Percentiles rank a stretch among this genome's conserved stretches.
Conservation (phyloP, 53 echinoderm and acorn worm species). For the Apostichopus leukothele region DNA sequence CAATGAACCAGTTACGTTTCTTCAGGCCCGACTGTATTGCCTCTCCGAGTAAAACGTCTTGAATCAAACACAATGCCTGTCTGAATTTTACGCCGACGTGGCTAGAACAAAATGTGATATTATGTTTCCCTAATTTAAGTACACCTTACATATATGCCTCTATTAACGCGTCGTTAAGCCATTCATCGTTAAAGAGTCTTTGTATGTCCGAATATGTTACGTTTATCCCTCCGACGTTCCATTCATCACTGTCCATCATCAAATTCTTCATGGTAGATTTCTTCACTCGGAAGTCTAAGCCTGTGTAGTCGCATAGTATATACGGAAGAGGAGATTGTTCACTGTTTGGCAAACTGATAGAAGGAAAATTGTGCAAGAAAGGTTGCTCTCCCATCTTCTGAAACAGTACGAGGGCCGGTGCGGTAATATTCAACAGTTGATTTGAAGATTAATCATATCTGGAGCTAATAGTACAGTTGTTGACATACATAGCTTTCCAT, state of each 20-base stretch:
- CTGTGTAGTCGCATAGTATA: background rate
- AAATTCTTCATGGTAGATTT: background rate
- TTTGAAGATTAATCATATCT: background rate
- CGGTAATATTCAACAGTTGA: background rate
- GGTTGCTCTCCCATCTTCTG: constrained; percentile 5
- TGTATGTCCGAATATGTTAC: background rate
- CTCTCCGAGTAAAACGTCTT: constrained; percentile 14
- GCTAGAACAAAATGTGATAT: background rate
- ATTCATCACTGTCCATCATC: background rate
- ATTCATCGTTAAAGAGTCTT: background rate
- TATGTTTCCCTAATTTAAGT: background rate
- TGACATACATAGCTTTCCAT: background rate
- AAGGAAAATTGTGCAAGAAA: background rate
- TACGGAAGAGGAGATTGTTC: background rate
- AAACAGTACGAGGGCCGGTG: background rate
- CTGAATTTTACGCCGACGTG: background rate
- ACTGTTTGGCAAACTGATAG: background rate
- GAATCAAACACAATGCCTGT: background rate
- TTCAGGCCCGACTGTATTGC: background rate
- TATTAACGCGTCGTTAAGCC: constrained; percentile 1
- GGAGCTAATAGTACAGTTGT: constrained; percentile 6
- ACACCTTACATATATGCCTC: background rate
- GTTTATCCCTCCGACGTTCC: background rate
- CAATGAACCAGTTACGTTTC: constrained; percentile 3
- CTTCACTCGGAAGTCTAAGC: background rate